Evolutionary conservation across 2,888 invertebrate genomes (phyloP).

Genomic region (Trichogramma evanescens): DNA sequence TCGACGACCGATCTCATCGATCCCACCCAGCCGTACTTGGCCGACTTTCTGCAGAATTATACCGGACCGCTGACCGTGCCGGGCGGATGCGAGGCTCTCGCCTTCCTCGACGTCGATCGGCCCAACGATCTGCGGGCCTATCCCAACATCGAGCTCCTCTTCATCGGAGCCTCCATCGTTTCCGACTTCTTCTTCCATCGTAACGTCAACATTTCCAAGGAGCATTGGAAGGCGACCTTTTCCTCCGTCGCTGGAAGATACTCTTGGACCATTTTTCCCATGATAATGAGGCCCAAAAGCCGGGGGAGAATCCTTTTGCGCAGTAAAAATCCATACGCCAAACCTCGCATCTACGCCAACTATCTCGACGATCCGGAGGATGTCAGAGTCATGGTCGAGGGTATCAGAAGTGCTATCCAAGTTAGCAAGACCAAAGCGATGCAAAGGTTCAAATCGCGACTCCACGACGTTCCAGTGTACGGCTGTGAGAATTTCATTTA

Average conservation of each 20-base stretch:
- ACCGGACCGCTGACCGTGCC: conserved; percentile 57
- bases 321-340: conserved; percentile 55
- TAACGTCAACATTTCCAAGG: conserved; percentile 44
- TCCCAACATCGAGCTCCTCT: conserved; percentile 68
- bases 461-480: conserved; percentile 51
- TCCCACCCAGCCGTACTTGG: conserved; percentile 23
- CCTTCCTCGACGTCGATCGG: conserved; percentile 58
- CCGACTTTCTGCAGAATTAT: conserved; percentile 53
- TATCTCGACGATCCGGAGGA: conserved; percentile 60
- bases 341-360: conserved; percentile 61
- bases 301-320: conserved; percentile 57
- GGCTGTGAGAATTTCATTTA: conserved; percentile 50
- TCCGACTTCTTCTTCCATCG: conserved; percentile 52
- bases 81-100: conserved; percentile 62
- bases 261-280: conserved; percentile 44
- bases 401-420: conserved; percentile 51
- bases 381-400: conserved; percentile 52
- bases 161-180: conserved; percentile 55
- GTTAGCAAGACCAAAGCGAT: conserved; percentile 54
- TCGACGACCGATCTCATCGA: conserved; percentile 13
- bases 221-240: conserved; percentile 55
- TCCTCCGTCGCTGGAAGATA: conserved; percentile 50
- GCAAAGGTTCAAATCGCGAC: conserved; percentile 51
- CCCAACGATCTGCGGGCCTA: conserved; percentile 53
- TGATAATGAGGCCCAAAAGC: conserved; percentile 58